These are phyloP conservation scores for Agriopis leucophaearia DNA, from an alignment of 2,888 invertebrate species.

Conservation along the genomic window DNA sequence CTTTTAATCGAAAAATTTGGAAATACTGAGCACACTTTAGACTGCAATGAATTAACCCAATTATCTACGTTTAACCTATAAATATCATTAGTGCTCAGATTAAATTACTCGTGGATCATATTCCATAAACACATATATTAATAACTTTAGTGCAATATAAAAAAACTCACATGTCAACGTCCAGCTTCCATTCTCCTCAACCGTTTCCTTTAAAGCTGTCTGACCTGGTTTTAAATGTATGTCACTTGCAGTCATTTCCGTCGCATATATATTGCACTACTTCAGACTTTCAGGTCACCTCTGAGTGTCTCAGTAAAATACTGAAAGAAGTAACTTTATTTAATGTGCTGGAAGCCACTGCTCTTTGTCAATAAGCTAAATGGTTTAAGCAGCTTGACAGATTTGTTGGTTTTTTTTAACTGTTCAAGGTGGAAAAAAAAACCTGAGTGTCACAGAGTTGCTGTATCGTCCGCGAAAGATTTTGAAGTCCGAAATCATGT, in stretches of 20 bases:
- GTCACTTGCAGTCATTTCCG: constrained; percentile 29
- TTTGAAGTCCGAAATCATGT: too few species aligned
- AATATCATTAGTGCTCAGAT: too few species aligned
- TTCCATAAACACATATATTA: not conserved
- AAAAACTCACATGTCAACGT: constrained; percentile 29
- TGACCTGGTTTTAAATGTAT: constrained; percentile 39
- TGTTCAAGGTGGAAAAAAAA: not conserved
- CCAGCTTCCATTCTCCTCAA: constrained; percentile 27
- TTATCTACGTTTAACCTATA: too few species aligned
- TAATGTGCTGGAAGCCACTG: constrained; percentile 1
- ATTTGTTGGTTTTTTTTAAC: not conserved
- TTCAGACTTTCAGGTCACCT: constrained; percentile 41
- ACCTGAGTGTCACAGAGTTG: too few species aligned
- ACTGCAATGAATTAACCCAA: too few species aligned
- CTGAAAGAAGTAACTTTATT: constrained; percentile 19
- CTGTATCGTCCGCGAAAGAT: too few species aligned
- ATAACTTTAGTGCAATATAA: not conserved
- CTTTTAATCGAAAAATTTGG: too few species aligned
- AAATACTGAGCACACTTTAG: too few species aligned
- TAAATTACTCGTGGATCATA: not conserved
- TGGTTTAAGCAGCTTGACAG: not conserved
- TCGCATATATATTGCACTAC: constrained; percentile 28
- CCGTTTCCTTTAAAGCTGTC: constrained; percentile 8
- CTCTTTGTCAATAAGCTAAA: not conserved
- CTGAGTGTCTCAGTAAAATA: constrained; percentile 16